These are phyloP conservation scores for Mycteria americana DNA, from an alignment of 2,797 vertebrate genomes.

Conservation along the genomic window DNA sequence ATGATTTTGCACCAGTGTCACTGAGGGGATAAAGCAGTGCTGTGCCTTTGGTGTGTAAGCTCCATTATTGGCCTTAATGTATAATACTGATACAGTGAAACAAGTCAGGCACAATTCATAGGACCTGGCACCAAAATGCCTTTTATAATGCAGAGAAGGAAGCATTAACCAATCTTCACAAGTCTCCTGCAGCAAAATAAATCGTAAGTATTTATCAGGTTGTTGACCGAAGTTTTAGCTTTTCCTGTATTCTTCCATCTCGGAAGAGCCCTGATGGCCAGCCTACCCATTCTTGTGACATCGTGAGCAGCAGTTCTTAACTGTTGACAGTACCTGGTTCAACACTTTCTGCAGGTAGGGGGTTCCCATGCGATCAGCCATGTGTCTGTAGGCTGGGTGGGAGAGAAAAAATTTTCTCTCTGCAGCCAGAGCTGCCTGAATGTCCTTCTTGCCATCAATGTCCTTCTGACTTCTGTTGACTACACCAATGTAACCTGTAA, in stretches of 20 bases:
- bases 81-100: not conserved
- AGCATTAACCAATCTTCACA: not conserved
- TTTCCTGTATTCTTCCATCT: not conserved
- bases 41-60: not conserved
- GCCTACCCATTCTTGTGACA: not conserved
- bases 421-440: conserved; percentile 89
- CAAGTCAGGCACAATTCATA: not conserved
- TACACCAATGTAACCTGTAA: conserved; percentile 93
- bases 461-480: conserved; percentile 99
- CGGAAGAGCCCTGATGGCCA: not conserved
- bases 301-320: not conserved
- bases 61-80: not conserved
- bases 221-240: not conserved
- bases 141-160: not conserved
- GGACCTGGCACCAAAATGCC: not conserved
- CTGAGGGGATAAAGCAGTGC: not conserved
- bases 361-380: conserved; percentile 98
- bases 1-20: not conserved
- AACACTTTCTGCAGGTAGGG: conserved; percentile 93
- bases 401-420: conserved; percentile 98
- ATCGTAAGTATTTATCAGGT: not conserved
- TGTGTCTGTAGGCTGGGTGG: conserved; percentile 91
- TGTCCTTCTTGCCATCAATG: conserved; percentile 97
- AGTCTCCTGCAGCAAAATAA: not conserved
- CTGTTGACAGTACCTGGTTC: conserved; percentile 86